Conservation (phyloP, 2,797 vertebrate species). For the Dallia pectoralis region DNA sequence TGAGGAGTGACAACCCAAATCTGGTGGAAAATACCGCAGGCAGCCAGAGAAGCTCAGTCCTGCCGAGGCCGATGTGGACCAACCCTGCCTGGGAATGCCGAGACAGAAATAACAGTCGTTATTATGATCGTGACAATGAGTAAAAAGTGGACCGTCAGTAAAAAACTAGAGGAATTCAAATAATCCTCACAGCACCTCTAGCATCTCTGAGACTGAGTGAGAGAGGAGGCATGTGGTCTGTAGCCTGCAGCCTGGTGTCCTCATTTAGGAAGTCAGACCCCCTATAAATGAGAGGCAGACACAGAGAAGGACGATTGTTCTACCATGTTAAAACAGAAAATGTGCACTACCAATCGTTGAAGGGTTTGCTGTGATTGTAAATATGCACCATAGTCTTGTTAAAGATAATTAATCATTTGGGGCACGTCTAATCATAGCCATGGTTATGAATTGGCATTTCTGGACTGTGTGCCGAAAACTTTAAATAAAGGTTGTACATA, state of each 20-base stretch:
- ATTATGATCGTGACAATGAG: slow-evolving; percentile 34
- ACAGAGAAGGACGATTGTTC: slow-evolving; percentile 58
- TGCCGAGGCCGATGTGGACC: slow-evolving; percentile 47
- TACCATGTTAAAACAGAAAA: neutral
- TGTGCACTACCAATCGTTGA: neutral
- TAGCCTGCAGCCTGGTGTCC: neutral
- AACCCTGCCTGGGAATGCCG: slow-evolving; percentile 31
- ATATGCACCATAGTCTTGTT: neutral
- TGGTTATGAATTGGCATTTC: neutral
- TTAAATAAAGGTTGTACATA: neutral
- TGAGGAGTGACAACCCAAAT: slow-evolving; percentile 51
- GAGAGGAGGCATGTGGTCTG: slow-evolving; percentile 25
- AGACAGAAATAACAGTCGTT: slow-evolving; percentile 41
- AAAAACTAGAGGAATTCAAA: slow-evolving; percentile 46
- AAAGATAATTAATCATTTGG: neutral
- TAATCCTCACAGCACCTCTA: slow-evolving; percentile 35
- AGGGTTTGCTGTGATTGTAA: neutral
- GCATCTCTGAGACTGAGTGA: slow-evolving; percentile 1
- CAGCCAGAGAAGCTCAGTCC: slow-evolving; percentile 10
- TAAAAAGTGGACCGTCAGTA: slow-evolving; percentile 7
- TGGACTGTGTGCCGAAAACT: neutral
- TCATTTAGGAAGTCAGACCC: neutral
- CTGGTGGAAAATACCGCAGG: slow-evolving; percentile 33
- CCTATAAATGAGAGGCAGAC: slow-evolving; percentile 34
- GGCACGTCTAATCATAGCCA: neutral